phyloP scores from a whole-genome alignment of 2,797 vertebrate species.

The Triplophysa bombifrons region DNA sequence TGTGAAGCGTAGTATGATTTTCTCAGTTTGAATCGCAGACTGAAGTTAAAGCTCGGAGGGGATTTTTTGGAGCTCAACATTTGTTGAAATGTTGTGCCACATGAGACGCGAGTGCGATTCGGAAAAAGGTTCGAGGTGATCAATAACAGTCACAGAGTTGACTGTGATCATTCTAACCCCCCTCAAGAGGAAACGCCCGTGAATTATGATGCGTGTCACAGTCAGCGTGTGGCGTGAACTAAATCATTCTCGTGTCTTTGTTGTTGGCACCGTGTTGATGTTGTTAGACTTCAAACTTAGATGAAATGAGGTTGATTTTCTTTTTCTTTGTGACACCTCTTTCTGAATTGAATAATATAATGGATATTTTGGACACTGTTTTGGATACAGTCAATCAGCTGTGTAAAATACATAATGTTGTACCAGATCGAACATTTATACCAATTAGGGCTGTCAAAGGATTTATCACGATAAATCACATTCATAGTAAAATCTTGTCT shows the following conservation, averaged over 20 bases:
- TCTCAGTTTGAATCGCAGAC: slow-evolving; percentile 63
- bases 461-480: no score
- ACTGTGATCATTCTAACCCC: slow-evolving; percentile 1
- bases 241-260: neutral
- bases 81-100: slow-evolving; percentile 50
- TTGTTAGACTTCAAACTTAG: neutral
- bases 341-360: neutral
- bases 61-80: slow-evolving; percentile 70
- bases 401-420: no score
- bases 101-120: slow-evolving; percentile 56
- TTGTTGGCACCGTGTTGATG: neutral
- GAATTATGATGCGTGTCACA: slow-evolving; percentile 11
- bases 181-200: neutral
- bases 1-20: slow-evolving; percentile 61
- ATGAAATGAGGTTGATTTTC: neutral
- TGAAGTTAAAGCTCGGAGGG: slow-evolving; percentile 71
- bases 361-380: neutral
- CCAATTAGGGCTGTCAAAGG: no score
- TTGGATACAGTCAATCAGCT: no score
- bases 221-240: neutral
- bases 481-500: no score
- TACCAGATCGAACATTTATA: neutral
- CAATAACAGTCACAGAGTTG: slow-evolving; percentile 66
- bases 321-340: neutral
- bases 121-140: slow-evolving; percentile 77